phyloP scores from a whole-genome alignment of 2,797 vertebrate genomes.

The Capromys pilorides region DNA sequence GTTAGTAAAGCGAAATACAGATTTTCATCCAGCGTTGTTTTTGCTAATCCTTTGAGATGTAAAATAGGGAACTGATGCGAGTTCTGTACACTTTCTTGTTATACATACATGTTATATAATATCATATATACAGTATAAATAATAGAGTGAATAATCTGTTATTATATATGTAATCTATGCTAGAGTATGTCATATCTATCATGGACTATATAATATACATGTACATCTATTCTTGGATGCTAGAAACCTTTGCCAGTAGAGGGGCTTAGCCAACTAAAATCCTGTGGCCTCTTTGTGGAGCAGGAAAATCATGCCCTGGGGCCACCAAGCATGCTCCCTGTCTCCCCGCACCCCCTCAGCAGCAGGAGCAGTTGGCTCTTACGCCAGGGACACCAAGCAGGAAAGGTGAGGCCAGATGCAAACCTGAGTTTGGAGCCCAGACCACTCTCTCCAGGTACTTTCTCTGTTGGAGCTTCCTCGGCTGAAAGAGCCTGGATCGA shows the following conservation, averaged over 20 bases:
- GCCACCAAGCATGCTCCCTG: accelerated
- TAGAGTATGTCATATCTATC: not conserved
- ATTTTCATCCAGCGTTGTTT: not conserved
- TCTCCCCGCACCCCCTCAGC: not conserved
- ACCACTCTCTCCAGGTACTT: not conserved
- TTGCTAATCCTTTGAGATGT: not conserved
- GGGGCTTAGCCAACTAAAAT: not conserved
- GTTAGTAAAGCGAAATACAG: not conserved
- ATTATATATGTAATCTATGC: not conserved
- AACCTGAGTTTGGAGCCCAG: not conserved
- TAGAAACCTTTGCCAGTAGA: not conserved
- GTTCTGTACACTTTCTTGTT: not conserved
- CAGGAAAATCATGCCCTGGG: not conserved
- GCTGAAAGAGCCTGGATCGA: not conserved
- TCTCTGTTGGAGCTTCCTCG: not conserved
- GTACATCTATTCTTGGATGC: not conserved
- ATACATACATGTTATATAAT: not conserved
- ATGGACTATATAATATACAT: not conserved
- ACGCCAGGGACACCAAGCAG: not conserved
- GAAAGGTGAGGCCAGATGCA: not conserved
- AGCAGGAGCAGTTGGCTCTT: not conserved
- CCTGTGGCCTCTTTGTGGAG: not conserved
- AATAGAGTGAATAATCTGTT: too few species aligned
- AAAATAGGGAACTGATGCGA: not conserved
- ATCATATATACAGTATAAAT: not conserved